Evolutionary conservation across 2,888 invertebrate species (phyloP).

Genomic region (Eristalinus aeneus): DNA sequence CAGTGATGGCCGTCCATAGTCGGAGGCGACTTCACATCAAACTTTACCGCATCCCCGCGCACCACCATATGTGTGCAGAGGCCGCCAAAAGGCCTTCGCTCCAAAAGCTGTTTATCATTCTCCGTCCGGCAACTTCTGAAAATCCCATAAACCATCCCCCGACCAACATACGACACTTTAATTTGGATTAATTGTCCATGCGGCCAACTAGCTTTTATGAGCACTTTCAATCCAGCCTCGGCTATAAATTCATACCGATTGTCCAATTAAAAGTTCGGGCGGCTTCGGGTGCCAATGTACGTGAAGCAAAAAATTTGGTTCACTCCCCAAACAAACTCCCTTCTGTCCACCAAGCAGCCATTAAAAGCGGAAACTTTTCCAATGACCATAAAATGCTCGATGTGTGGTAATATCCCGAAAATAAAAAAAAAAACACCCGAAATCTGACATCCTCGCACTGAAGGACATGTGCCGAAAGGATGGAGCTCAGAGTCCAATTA

Average conservation of each 20-base stretch:
- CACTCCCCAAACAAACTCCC: slow-evolving; percentile 8
- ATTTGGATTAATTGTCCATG: slow-evolving; percentile 54
- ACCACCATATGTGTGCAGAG: background rate
- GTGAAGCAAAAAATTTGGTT: background rate
- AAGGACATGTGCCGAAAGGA: slow-evolving; percentile 50
- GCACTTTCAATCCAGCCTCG: slow-evolving; percentile 34
- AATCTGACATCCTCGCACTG: background rate
- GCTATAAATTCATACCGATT: slow-evolving; percentile 51
- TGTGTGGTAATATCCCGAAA: slow-evolving; percentile 31
- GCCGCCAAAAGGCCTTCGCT: background rate
- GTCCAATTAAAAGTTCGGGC: slow-evolving; percentile 53
- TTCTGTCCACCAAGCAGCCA: slow-evolving; percentile 24
- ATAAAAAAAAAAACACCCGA: background rate
- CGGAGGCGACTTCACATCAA: background rate
- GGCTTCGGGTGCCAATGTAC: background rate
- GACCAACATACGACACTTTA: slow-evolving; percentile 32
- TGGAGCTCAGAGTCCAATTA: slow-evolving; percentile 48
- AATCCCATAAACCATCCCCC: background rate
- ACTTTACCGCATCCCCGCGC: background rate
- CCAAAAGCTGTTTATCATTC: background rate
- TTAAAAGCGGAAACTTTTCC: slow-evolving; percentile 56
- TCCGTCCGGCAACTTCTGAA: background rate
- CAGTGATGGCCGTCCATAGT: background rate
- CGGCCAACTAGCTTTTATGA: slow-evolving; percentile 48
- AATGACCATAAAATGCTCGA: slow-evolving; percentile 55